Evolutionary conservation across 2,888 invertebrate genomes (phyloP), one percentile per base, ranked within the genome.

Genomic region (Himalopsyche japonica): DNA sequence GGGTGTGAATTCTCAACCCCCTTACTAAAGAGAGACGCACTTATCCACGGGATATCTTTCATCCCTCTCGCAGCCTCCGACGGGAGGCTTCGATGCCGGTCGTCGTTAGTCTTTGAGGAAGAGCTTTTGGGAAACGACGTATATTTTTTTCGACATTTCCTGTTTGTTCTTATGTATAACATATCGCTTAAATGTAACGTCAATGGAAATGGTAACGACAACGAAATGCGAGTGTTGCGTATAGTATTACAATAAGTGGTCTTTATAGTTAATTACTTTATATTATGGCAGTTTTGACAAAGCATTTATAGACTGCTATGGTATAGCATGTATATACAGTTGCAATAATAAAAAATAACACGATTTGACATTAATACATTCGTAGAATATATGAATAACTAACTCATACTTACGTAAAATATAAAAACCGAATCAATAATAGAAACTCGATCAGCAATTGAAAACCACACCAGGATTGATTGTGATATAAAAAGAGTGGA

Each of bases 51-150:
- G 37, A 79, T 81, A 37, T 78, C 32, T 76, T 82, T 30, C 78
- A 84, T 82, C 87, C 64, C 83, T 86, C 76, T 82, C 86, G 82
- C 85, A 87, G 87, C 83, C 86, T 87, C 85, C 87, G 80, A 79
- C 70, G 76, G 81, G 49, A 70, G 64, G 82, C 48, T 82, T 81
- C 81, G 79, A 82, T 81, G 84, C 86, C 84, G 80, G 79, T 15
- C 57, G 79, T 70, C 79, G 84, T 84, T 85, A 87, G 87, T 87
- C 77, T 86, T 82, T 76, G 86, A 86, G 86, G 64, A 82, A 79
- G 76, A 76, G 43, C 84, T 83, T 81, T 49, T 81, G 84, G 76
- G 82, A 80, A 78, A 86, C 79, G 87, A 81, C 84, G 86, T 85
- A 34, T 57, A 32, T 43, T 47, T 76, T 37, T 82, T 82, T 85